Conservation (phyloP, 1,140 invertebrate species). For the Muscidifurax raptorellus region DNA sequence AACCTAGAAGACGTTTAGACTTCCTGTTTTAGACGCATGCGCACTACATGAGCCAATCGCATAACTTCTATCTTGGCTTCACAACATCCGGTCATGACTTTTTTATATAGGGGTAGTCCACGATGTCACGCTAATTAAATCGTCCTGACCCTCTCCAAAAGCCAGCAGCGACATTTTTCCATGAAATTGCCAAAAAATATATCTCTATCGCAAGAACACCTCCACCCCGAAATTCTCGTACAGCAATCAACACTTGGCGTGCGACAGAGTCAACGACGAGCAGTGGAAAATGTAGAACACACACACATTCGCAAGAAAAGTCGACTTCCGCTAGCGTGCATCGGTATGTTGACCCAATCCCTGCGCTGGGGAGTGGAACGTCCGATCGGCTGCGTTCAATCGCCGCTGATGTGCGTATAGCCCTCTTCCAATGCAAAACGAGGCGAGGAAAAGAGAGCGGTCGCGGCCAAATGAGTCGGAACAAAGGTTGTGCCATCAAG, state of each 20-base stretch:
- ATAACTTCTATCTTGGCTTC: too few species aligned
- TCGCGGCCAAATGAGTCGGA: neutral
- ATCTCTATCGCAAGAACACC: neutral
- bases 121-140: too few species aligned
- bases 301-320: neutral
- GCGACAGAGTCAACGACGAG: neutral
- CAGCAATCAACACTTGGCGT: neutral
- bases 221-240: neutral
- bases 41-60: too few species aligned
- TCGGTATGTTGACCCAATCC: neutral
- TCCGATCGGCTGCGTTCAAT: neutral
- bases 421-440: neutral
- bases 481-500: conserved; percentile 24
- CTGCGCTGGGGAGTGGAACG: neutral
- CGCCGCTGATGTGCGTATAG: neutral
- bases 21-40: too few species aligned
- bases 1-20: too few species aligned
- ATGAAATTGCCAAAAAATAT: neutral
- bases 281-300: neutral
- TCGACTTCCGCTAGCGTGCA: neutral
- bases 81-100: too few species aligned
- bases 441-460: neutral
- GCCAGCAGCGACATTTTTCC: too few species aligned
- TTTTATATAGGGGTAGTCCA: too few species aligned
- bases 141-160: too few species aligned